Percentiles rank a stretch among this genome's conserved stretches.
phyloP scores from a whole-genome alignment of 2,888 invertebrate species.

The Linnaemya vulpina region DNA sequence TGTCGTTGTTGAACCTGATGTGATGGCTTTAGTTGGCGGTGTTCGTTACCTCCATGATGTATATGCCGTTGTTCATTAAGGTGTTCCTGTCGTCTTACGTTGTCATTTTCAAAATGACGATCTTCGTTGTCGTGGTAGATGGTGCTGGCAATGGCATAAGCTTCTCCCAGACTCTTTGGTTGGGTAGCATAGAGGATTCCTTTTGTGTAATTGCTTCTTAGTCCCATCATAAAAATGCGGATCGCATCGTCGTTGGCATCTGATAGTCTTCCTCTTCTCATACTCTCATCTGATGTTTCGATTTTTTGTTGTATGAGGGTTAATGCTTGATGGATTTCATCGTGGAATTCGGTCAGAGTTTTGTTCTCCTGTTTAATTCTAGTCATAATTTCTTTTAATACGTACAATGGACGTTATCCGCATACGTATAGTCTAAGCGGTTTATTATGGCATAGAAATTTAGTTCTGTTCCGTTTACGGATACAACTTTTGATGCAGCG shows the following conservation, averaged over 20 bases:
- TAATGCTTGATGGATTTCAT: background rate
- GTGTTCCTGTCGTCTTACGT: background rate
- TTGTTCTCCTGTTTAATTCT: constrained; percentile 4
- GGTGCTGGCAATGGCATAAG: background rate
- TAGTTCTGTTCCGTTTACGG: background rate
- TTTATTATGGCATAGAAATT: constrained; percentile 1
- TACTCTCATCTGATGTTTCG: background rate
- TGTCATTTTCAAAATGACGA: background rate
- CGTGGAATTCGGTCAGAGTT: background rate
- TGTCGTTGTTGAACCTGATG: background rate
- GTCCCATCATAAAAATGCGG: background rate
- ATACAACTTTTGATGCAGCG: background rate
- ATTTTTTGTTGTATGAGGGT: constrained; percentile 2
- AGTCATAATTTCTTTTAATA: background rate
- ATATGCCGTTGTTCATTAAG: background rate
- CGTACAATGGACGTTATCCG: background rate
- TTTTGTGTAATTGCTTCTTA: background rate
- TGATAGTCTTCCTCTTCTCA: background rate
- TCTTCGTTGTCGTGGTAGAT: background rate
- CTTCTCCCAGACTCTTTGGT: background rate
- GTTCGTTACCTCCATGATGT: background rate
- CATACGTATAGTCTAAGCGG: background rate
- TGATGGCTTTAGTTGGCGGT: too few relatives aligned
- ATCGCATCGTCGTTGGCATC: background rate
- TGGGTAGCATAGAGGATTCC: background rate